These are phyloP conservation scores for Leptoteleia sp. DNA, from an alignment of 1,140 invertebrate genomes.

Conservation along the genomic window DNA sequence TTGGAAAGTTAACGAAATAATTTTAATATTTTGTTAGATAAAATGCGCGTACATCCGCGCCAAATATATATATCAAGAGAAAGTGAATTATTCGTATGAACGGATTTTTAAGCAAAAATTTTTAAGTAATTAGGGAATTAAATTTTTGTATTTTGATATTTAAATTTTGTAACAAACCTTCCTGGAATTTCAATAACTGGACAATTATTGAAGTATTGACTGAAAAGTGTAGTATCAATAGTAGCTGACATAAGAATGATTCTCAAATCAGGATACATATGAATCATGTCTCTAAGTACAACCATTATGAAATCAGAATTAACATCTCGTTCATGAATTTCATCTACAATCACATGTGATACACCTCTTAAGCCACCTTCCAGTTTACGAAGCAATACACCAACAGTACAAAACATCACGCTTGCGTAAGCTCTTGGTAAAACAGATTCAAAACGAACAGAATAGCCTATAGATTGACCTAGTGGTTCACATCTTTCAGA, in stretches of 20 bases:
- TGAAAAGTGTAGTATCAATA: constrained; percentile 95
- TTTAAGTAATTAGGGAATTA: too few species aligned
- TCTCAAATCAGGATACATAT: constrained; percentile 92
- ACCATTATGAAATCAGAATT: constrained; percentile 98
- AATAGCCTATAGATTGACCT: constrained; percentile 92
- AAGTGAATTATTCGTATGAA: too few species aligned
- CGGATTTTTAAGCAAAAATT: too few species aligned
- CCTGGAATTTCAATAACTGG: constrained; percentile 91
- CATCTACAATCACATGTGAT: constrained; percentile 96
- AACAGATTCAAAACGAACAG: constrained; percentile 94
- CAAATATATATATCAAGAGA: too few species aligned
- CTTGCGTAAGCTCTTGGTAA: constrained; percentile 95
- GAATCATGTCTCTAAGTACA: constrained; percentile 94
- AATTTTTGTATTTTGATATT: too few species aligned
- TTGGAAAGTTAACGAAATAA: too few species aligned
- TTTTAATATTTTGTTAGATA: too few species aligned
- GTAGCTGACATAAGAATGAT: constrained; percentile 99
- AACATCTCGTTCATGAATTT: constrained; percentile 98
- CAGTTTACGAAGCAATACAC: constrained; percentile 94
- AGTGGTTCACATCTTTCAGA: constrained; percentile 92
- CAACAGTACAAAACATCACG: constrained; percentile 97
- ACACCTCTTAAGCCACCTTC: constrained; percentile 92
- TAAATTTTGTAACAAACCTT: constrained; percentile 40
- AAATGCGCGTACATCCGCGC: too few species aligned
- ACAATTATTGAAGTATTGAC: constrained; percentile 94